Evolutionary conservation across 2,888 invertebrate genomes (phyloP), one percentile per base, ranked within the genome.

Genomic region (Tuberolachnus salignus): DNA sequence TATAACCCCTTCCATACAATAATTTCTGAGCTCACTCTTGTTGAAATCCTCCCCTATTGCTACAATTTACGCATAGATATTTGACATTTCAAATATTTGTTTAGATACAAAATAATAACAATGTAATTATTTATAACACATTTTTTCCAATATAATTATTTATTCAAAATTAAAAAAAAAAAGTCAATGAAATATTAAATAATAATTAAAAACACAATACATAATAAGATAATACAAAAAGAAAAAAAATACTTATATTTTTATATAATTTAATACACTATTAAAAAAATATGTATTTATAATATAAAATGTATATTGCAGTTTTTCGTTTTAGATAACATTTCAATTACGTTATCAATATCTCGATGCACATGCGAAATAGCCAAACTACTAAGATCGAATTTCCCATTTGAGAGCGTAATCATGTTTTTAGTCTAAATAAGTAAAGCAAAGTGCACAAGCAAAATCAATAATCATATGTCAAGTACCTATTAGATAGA

Each of bases 371-470:
- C 53, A 53, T 69, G 69, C 26, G 51, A 53, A 26, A 69, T 51
- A 51, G 69, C 69, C 69, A 69, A 34, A 51, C 69, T 53, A 69
- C 23, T 53, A n/a, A 69, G 34, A 34, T 23, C 23, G 49, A 49
- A 49, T 69, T 53, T 69, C 51, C 53, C 67, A 69, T 69, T 49
- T 34, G 49, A 34, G 51, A 51, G 10, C 67, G 21, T 44, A 67
- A 67, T 21, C 67, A 67, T 51, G 67, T 67, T 67, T 67, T 67
- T 23, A 67, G 23, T 67, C 67, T 61, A 61, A 61, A 63, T 63
- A 63, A 63, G 44, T 44, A 63, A 63, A 63, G 63, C 63, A 44
- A 63, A 63, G 44, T 63, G 59, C 55, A 19, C 57, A 61, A 63
- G 63, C 42, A 63, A 63, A 63, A 63, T 34, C 42, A 63, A 63